Evolutionary conservation across 1,140 invertebrate species (phyloP), one percentile per base, ranked within the genome.

Genomic region (Medauroidea extradentata): DNA sequence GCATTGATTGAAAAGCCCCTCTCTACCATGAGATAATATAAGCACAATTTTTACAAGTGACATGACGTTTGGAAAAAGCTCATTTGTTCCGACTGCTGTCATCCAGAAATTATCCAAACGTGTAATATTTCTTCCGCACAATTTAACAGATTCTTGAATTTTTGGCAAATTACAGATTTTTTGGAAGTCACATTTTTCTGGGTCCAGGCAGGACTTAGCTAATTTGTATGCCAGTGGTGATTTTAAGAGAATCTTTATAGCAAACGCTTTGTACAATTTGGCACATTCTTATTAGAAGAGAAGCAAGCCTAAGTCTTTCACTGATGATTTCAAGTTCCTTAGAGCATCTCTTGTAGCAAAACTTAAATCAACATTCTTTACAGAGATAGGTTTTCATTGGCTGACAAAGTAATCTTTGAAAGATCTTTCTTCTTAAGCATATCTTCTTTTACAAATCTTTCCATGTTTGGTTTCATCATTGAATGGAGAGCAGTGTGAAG

Each of bases 301-400:
- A 34, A 34, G 29, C 11, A 34, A 34, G 29, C 11, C 29, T 34
- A 34, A 7, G 29, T 53, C 51, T 23, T 18, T 59, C 46, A 38
- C 24, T 39, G 44, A 44, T 42, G 38, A 14, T 52, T 29, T 41
- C 23, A 49, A 51, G 34, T 39, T 39, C 44, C 44, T 51, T 16
- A 38, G 41, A 13, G 44, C 34, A 16, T 49, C 57, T 41, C 44
- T 51, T 38, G 57, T 59, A 8, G 50, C 57, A 41, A 53, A 59
- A 14, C 57, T 16, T 16, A 59, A 42, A 59, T 59, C 46, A 39
- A 53, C 39, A 14, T 29, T 38, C 50, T 53, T 59, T 39, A 44
- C 27, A 41, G 51, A 23, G 18, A 59, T 29, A 59, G 46, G 46
- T 53, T 51, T 25, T 44, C 44, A 25, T 53, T 59, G 16, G 16